phyloP scores from a whole-genome alignment of 1,140 invertebrate species.

The Hormaphis cornu region DNA sequence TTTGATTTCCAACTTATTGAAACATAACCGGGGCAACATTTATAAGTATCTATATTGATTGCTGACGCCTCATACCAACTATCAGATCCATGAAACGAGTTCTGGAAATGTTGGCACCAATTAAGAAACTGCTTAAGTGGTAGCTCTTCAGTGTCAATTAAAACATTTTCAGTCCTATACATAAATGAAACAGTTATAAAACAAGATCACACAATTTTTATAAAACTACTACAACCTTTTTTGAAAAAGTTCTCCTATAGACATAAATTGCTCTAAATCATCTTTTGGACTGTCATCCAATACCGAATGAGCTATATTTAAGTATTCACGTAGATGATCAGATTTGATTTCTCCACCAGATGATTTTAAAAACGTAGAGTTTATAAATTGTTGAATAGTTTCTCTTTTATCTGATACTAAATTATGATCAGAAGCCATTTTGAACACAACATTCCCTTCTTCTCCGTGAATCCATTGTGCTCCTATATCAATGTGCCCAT shows the following conservation, averaged over 20 bases:
- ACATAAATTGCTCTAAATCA: constrained; percentile 34
- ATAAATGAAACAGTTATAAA: background rate
- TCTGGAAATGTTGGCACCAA: constrained; percentile 41
- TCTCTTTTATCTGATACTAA: constrained; percentile 42
- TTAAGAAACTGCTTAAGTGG: constrained; percentile 35
- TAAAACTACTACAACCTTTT: constrained; percentile 17
- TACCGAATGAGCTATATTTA: constrained; percentile 2
- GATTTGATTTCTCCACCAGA: background rate
- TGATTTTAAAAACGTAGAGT: constrained; percentile 9
- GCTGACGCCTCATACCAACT: constrained; percentile 52
- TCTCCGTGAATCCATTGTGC: constrained; percentile 80
- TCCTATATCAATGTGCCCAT: constrained; percentile 62
- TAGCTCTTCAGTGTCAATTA: background rate
- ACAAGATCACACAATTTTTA: background rate
- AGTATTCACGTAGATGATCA: background rate
- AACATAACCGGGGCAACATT: constrained; percentile 50
- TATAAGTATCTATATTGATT: constrained; percentile 47
- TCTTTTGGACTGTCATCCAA: constrained; percentile 9
- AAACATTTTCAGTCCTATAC: background rate
- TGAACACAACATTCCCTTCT: constrained; percentile 56
- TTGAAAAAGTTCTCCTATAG: constrained; percentile 29
- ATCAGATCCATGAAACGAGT: constrained; percentile 48
- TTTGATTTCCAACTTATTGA: constrained; percentile 52
- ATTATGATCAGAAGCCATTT: constrained; percentile 50
- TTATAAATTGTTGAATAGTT: constrained; percentile 35